Conservation (phyloP, 2,888 invertebrate species). For the Anaspis maculata region DNA sequence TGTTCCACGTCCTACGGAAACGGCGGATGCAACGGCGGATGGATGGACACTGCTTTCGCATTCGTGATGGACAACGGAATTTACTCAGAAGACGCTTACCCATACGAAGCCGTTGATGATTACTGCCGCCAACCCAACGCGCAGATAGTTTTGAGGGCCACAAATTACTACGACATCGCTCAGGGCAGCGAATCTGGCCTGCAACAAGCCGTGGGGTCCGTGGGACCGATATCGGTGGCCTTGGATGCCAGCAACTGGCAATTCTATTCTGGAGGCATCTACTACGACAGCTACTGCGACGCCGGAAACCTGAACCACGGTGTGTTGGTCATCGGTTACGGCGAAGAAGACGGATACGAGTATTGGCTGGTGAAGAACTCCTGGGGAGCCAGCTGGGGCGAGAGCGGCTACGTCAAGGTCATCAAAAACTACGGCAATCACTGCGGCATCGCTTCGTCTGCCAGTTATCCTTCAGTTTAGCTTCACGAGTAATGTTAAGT, state of each 20-base stretch:
- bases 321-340: constrained; percentile 70
- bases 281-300: constrained; percentile 66
- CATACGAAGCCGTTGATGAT: constrained; percentile 14
- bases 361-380: constrained; percentile 63
- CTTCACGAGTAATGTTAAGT: too few species aligned
- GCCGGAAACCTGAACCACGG: constrained; percentile 66
- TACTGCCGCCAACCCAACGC: constrained; percentile 5
- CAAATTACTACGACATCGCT: background rate
- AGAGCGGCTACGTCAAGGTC: constrained; percentile 24
- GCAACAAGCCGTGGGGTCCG: constrained; percentile 52
- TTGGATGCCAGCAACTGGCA: constrained; percentile 78
- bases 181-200: background rate
- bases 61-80: constrained; percentile 19
- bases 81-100: constrained; percentile 18
- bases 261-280: constrained; percentile 70
- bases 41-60: constrained; percentile 13
- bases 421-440: constrained; percentile 46
- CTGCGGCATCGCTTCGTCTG: constrained; percentile 70
- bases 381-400: constrained; percentile 42
- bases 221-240: constrained; percentile 77
- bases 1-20: constrained; percentile 5
- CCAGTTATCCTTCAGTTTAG: constrained; percentile 57
- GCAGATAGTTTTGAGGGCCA: background rate
- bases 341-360: constrained; percentile 48
- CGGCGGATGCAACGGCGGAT: constrained; percentile 9